These are phyloP conservation scores for Andricus curvator DNA, from an alignment of 2,888 invertebrate genomes.

Conservation along the genomic window DNA sequence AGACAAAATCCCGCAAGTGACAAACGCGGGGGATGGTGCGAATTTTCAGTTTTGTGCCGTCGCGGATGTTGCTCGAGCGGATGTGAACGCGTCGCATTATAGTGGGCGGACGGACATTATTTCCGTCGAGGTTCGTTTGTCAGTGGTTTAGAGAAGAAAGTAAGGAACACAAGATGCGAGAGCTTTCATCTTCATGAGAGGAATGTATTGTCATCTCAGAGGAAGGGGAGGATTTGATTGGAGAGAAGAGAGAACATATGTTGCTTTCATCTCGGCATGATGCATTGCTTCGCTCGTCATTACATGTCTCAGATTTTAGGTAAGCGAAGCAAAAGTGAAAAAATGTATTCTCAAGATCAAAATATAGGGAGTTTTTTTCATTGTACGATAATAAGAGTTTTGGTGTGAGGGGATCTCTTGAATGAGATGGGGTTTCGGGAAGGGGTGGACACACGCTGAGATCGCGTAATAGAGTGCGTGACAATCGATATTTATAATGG, in stretches of 20 bases:
- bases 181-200: background rate
- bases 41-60: background rate
- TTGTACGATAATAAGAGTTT: background rate
- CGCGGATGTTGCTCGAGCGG: background rate
- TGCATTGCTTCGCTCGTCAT: background rate
- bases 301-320: background rate
- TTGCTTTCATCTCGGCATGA: slow-evolving; percentile 4
- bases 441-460: background rate
- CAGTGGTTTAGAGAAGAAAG: background rate
- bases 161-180: background rate
- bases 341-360: background rate
- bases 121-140: slow-evolving; percentile 14
- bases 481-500: background rate
- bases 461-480: background rate
- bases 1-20: background rate
- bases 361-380: background rate
- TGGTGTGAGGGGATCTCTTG: background rate
- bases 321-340: background rate
- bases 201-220: slow-evolving; percentile 3
- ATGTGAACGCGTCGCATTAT: background rate
- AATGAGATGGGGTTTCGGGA: background rate
- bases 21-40: background rate
- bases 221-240: slow-evolving; percentile 9
- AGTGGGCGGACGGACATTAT: slow-evolving; percentile 20
- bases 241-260: background rate